Evolutionary conservation across 2,113 vertebrate species (phyloP).

Genomic region (Pachyramphus minor): DNA sequence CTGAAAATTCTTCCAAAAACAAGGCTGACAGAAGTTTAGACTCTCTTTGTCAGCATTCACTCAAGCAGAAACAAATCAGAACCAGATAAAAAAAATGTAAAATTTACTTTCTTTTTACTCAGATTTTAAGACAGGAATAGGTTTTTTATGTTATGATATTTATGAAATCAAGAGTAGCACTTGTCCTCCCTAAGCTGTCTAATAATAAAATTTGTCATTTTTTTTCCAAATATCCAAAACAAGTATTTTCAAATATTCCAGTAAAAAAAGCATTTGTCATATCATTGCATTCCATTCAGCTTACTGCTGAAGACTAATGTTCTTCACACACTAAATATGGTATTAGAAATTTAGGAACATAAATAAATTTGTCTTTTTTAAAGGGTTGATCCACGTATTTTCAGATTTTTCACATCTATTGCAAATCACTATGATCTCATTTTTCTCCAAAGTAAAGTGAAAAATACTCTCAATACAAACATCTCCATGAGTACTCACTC

Average conservation of each 20-base stretch:
- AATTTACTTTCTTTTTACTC: not conserved
- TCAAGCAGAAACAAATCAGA: not conserved
- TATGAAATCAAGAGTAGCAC: not conserved
- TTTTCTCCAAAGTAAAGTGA: not conserved
- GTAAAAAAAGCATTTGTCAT: not conserved
- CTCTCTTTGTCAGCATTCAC: not conserved
- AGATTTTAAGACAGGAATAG: not conserved
- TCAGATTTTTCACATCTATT: not conserved
- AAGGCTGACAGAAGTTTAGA: not conserved
- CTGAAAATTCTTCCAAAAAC: not conserved
- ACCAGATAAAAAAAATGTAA: not conserved
- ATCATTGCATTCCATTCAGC: not conserved
- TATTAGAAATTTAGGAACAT: not conserved
- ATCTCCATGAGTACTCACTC: not conserved
- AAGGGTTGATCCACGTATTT: not conserved
- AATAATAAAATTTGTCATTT: not conserved
- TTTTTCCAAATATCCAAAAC: not conserved
- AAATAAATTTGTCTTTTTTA: not conserved
- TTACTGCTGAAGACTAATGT: not conserved
- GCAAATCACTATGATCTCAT: not conserved
- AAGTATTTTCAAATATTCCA: not conserved
- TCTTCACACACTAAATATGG: not conserved
- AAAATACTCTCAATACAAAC: not conserved
- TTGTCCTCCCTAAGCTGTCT: not conserved
- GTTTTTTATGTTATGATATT: not conserved